Percentiles rank a stretch among this genome's conserved stretches.
Conservation (phyloP, 2,113 vertebrate genomes). For the Callaeas wilsoni region DNA sequence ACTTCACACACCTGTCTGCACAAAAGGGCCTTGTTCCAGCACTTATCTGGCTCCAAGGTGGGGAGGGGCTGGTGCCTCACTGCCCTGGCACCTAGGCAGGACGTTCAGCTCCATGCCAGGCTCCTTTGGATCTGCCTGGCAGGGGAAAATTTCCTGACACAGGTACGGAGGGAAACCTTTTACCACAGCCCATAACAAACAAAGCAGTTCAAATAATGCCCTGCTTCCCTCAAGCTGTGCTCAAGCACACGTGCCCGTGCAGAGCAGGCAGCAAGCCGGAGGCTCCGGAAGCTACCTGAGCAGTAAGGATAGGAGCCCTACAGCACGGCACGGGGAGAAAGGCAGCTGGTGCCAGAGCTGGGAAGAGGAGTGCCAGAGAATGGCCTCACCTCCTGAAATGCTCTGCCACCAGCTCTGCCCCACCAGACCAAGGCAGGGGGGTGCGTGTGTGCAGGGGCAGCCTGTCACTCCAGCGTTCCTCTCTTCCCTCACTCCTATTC, state of each 20-base stretch:
- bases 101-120: background rate
- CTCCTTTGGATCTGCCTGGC: background rate
- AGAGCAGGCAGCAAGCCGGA: background rate
- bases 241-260: background rate
- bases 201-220: background rate
- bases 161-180: slow-evolving; percentile 12
- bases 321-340: background rate
- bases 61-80: background rate
- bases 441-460: background rate
- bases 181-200: background rate
- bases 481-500: slow-evolving; percentile 26
- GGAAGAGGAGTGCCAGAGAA: background rate
- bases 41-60: slow-evolving; percentile 6
- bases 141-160: background rate
- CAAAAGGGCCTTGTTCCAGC: slow-evolving; percentile 26
- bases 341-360: background rate
- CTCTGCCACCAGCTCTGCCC: background rate
- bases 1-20: background rate
- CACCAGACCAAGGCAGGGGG: background rate
- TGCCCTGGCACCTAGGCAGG: background rate
- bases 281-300: background rate
- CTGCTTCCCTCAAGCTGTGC: background rate
- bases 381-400: background rate
- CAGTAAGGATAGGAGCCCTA: background rate
- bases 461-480: slow-evolving; percentile 9